A percentile compares a stretch with the other conserved stretches of the same genome.
Evolutionary conservation across 1,140 invertebrate species (phyloP).

Genomic region (Bilobella aurantiaca): DNA sequence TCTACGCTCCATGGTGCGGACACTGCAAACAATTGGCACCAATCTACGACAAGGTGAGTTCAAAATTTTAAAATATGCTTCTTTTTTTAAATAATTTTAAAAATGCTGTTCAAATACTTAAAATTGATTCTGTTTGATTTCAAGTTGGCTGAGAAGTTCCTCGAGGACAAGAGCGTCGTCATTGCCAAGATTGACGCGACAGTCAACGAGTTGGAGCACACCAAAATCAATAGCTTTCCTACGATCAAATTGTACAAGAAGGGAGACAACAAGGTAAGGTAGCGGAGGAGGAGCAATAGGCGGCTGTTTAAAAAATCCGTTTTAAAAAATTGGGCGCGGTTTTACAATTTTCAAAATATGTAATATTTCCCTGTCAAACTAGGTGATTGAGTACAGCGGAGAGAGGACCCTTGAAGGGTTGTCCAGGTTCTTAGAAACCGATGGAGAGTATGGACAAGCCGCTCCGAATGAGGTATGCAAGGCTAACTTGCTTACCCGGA

Average conservation of each 20-base stretch:
- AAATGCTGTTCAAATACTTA: constrained; percentile 11
- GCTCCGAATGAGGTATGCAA: constrained; percentile 54
- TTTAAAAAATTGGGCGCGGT: neutral
- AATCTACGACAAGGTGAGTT: constrained; percentile 68
- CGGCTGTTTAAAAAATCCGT: neutral
- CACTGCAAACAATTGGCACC: constrained; percentile 95
- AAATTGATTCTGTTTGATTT: constrained; percentile 22
- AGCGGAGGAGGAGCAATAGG: neutral
- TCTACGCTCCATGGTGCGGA: constrained; percentile 96
- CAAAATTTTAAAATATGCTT: constrained; percentile 24
- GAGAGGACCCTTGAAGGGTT: constrained; percentile 89
- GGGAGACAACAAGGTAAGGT: constrained; percentile 69
- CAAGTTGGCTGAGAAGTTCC: constrained; percentile 73
- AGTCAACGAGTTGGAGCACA: constrained; percentile 89
- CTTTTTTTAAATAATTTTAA: too few species aligned
- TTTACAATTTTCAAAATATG: too few species aligned
- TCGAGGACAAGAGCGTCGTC: constrained; percentile 69
- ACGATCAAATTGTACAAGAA: constrained; percentile 93
- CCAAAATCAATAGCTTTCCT: constrained; percentile 90
- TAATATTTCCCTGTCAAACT: constrained; percentile 17
- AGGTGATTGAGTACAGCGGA: constrained; percentile 85
- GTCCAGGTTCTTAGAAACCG: constrained; percentile 79
- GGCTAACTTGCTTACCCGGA: too few species aligned
- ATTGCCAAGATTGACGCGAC: constrained; percentile 99
- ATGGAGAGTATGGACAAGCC: constrained; percentile 55